A percentile compares a stretch with the other conserved stretches of the same genome.
Conservation (phyloP, 2,113 vertebrate genomes). For the Oreochromis spilurus region DNA sequence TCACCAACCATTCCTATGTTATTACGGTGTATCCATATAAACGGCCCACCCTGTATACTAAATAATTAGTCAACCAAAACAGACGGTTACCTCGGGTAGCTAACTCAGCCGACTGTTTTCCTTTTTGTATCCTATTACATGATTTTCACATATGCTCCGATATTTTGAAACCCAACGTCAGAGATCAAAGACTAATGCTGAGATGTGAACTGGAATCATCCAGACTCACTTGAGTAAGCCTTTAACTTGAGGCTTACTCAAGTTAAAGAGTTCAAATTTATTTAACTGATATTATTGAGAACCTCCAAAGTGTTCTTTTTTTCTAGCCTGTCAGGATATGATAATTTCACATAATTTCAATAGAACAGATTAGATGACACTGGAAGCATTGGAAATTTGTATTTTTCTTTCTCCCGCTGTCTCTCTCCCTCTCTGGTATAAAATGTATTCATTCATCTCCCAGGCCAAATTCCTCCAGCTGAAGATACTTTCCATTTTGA, state of each 20-base stretch:
- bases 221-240: neutral
- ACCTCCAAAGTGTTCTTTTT: neutral
- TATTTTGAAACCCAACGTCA: neutral
- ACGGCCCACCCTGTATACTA: too few species aligned
- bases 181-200: neutral
- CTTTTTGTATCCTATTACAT: neutral
- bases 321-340: neutral
- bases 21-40: too few species aligned
- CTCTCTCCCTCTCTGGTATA: neutral
- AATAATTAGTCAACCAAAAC: neutral
- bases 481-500: conserved; percentile 11
- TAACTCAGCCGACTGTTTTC: neutral
- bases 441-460: conserved; percentile 1
- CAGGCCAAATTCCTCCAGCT: neutral
- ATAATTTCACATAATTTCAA: conserved; percentile 9
- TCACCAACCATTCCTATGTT: too few species aligned
- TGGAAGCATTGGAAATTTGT: neutral
- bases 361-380: neutral
- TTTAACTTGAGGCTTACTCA: neutral
- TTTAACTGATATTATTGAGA: neutral
- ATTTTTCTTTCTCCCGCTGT: neutral
- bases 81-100: too few species aligned
- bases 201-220: neutral
- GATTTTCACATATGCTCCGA: neutral
- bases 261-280: neutral